A percentile compares a stretch with the other conserved stretches of the same genome.
These are phyloP conservation scores for Accipiter virgatus DNA, from an alignment of 2,113 vertebrate genomes.

Conservation along the genomic window DNA sequence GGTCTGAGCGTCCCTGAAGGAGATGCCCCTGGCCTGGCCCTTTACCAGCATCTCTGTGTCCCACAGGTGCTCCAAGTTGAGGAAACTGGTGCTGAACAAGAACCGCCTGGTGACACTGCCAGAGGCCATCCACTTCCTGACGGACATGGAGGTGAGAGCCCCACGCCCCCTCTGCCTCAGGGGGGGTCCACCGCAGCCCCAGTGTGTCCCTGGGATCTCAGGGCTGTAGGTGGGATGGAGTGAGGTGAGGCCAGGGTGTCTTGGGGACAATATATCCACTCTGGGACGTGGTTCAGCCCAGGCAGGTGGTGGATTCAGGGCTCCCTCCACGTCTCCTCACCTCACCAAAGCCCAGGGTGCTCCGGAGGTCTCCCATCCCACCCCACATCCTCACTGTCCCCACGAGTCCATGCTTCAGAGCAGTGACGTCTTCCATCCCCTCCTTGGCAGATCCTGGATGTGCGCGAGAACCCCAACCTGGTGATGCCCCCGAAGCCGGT, in stretches of 20 bases:
- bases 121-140: conserved; percentile 92
- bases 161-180: accelerated
- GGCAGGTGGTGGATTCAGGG: accelerated
- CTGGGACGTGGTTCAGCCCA: not conserved
- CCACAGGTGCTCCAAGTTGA: conserved; percentile 89
- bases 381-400: accelerated
- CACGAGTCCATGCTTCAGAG: accelerated
- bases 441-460: conserved; percentile 84
- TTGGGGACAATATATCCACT: not conserved
- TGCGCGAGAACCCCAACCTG: conserved; percentile 93
- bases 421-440: not conserved
- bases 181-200: not conserved
- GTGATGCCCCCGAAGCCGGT: conserved; percentile 96
- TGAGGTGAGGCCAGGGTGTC: not conserved
- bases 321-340: not conserved
- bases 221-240: not conserved
- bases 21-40: not conserved
- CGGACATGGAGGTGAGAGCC: conserved; percentile 83
- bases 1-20: not conserved
- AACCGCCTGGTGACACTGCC: conserved; percentile 94
- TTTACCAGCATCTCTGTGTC: not conserved
- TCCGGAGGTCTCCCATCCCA: accelerated
- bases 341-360: not conserved
- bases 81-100: conserved; percentile 94
- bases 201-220: not conserved